Conservation (phyloP, 2,888 invertebrate species). For the Falcaria lacertinaria region DNA sequence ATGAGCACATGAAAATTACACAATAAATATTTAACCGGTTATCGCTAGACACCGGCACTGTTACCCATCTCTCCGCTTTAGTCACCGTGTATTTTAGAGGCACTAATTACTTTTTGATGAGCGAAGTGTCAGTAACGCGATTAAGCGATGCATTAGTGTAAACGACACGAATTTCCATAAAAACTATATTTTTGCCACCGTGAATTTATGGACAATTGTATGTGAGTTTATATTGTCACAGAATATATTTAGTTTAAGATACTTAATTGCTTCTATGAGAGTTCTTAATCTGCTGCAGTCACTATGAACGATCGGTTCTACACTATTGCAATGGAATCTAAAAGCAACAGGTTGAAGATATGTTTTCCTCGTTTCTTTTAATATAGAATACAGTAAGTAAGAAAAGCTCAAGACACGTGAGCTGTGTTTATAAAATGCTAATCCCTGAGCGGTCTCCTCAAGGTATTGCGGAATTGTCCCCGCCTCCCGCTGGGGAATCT, state of each 20-base stretch:
- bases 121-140: slow-evolving; percentile 48
- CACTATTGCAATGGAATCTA: too few relatives aligned
- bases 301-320: too few relatives aligned
- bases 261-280: too few relatives aligned
- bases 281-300: too few relatives aligned
- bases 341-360: too few relatives aligned
- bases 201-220: slow-evolving; percentile 13
- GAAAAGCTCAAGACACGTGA: slow-evolving; percentile 18
- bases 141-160: slow-evolving; percentile 46
- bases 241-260: too few relatives aligned
- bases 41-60: slow-evolving; percentile 13
- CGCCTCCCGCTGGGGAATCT: slow-evolving; percentile 27
- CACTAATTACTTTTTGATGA: slow-evolving; percentile 70
- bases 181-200: slow-evolving; percentile 17
- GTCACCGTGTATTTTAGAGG: slow-evolving; percentile 46
- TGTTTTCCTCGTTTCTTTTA: neutral
- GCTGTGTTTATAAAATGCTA: slow-evolving; percentile 32
- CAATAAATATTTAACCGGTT: slow-evolving; percentile 3
- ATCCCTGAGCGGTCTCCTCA: slow-evolving; percentile 21
- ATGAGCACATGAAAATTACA: neutral
- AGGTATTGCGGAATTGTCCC: slow-evolving; percentile 30
- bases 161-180: slow-evolving; percentile 23
- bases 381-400: slow-evolving; percentile 2
- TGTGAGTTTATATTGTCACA: too few relatives aligned
- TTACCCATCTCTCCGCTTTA: slow-evolving; percentile 28